Conservation (phyloP, 1,140 invertebrate species). For the Drosophila parabipectinata region DNA sequence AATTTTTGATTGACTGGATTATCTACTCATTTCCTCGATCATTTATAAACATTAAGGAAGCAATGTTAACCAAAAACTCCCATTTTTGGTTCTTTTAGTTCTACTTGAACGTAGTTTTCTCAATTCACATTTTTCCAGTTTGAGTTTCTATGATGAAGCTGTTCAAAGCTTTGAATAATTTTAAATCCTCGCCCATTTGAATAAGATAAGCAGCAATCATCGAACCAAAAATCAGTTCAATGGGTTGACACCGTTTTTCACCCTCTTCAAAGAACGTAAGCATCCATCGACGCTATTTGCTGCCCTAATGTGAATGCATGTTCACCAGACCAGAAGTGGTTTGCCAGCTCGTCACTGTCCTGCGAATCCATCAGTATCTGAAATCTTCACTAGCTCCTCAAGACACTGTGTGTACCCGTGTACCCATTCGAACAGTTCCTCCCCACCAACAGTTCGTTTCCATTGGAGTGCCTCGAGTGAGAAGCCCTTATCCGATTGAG, state of each 20-base stretch:
- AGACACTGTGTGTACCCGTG: not conserved
- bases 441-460: not conserved
- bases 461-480: not conserved
- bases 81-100: too few species aligned
- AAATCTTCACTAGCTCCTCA: slow-evolving; percentile 3
- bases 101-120: too few species aligned
- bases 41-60: too few species aligned
- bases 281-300: not conserved
- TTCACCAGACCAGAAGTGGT: slow-evolving; percentile 1
- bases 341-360: not conserved
- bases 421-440: not conserved
- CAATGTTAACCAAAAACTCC: not conserved
- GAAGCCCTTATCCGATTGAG: slow-evolving; percentile 15
- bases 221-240: not conserved
- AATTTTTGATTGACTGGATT: too few species aligned
- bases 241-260: slow-evolving; percentile 1
- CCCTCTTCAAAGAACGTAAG: not conserved
- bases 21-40: too few species aligned
- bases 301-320: not conserved
- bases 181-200: not conserved
- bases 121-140: not conserved
- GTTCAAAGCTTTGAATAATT: not conserved
- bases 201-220: slow-evolving; percentile 1
- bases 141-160: not conserved
- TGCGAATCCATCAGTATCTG: slow-evolving; percentile 1